A percentile compares a stretch with the other conserved stretches of the same genome.
These are phyloP conservation scores for Pyralis farinalis DNA, from an alignment of 2,888 invertebrate genomes.

Conservation along the genomic window DNA sequence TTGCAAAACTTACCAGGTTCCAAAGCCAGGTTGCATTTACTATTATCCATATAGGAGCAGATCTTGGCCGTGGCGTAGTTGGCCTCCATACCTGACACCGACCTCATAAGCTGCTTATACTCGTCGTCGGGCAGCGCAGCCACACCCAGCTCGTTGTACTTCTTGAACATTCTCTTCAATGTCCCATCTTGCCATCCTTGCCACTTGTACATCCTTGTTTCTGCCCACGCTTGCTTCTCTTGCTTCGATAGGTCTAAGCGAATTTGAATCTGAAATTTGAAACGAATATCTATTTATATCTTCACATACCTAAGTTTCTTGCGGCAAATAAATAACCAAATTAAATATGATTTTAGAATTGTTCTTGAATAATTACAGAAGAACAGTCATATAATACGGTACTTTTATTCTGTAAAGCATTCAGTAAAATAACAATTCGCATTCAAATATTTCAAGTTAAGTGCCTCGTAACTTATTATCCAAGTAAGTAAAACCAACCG, in stretches of 20 bases:
- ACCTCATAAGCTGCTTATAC: constrained; percentile 81
- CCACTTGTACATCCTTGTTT: constrained; percentile 87
- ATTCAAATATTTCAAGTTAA: too few species aligned
- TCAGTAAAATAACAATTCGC: too few species aligned
- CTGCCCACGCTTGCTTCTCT: constrained; percentile 83
- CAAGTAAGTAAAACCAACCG: too few species aligned
- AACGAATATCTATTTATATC: too few species aligned
- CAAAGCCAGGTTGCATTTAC: constrained; percentile 85
- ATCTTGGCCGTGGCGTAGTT: constrained; percentile 90
- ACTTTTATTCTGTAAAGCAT: too few species aligned
- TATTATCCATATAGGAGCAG: constrained; percentile 83
- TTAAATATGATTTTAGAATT: too few species aligned
- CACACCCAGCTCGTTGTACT: constrained; percentile 86
- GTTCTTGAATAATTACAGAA: too few species aligned
- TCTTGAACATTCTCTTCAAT: constrained; percentile 87
- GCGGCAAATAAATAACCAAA: too few species aligned
- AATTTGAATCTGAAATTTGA: constrained; percentile 48
- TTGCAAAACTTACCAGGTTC: constrained; percentile 86
- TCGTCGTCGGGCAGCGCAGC: constrained; percentile 87
- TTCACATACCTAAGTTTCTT: too few species aligned
- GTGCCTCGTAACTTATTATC: too few species aligned
- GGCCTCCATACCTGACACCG: constrained; percentile 86
- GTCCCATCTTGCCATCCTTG: constrained; percentile 84
- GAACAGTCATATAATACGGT: too few species aligned
- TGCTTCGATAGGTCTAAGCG: constrained; percentile 70